Percentiles rank a stretch among this genome's conserved stretches.
Conservation (phyloP, 2,113 vertebrate genomes). For the Xenopus borealis region DNA sequence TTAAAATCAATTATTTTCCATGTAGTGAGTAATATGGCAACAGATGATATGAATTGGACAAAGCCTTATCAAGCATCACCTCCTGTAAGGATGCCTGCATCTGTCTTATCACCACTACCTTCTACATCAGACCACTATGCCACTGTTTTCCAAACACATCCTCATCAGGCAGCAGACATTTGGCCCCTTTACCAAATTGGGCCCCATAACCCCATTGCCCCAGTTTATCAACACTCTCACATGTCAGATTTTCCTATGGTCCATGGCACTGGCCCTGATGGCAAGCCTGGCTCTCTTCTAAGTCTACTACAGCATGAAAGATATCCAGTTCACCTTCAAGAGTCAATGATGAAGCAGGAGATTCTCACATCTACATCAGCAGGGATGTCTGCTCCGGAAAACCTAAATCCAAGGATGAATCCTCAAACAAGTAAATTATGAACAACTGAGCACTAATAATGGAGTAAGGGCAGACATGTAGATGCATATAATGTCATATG, state of each 20-base stretch:
- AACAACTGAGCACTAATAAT: too few species aligned
- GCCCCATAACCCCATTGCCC: slow-evolving; percentile 40
- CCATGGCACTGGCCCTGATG: slow-evolving; percentile 55
- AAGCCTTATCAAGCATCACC: slow-evolving; percentile 52
- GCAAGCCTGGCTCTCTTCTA: slow-evolving; percentile 74
- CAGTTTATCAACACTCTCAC: slow-evolving; percentile 49
- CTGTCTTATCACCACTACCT: slow-evolving; percentile 41
- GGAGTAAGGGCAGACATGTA: too few species aligned
- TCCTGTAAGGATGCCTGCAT: slow-evolving; percentile 39
- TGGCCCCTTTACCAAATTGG: slow-evolving; percentile 59
- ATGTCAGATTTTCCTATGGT: slow-evolving; percentile 49
- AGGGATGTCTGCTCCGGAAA: slow-evolving; percentile 54
- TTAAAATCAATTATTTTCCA: slow-evolving; percentile 35
- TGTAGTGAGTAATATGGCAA: slow-evolving; percentile 53
- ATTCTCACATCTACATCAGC: slow-evolving; percentile 53
- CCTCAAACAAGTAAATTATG: slow-evolving; percentile 58
- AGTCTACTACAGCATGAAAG: slow-evolving; percentile 77
- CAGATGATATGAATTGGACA: slow-evolving; percentile 66
- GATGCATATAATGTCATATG: too few species aligned
- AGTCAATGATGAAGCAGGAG: slow-evolving; percentile 65
- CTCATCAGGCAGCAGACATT: slow-evolving; percentile 48
- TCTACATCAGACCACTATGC: slow-evolving; percentile 50
- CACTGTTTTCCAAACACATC: slow-evolving; percentile 42
- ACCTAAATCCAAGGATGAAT: slow-evolving; percentile 60
- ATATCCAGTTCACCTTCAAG: slow-evolving; percentile 58